Base-by-base conservation (phyloP, 2,797 vertebrate genomes). In the Premnoplex brunnescens region DNA sequence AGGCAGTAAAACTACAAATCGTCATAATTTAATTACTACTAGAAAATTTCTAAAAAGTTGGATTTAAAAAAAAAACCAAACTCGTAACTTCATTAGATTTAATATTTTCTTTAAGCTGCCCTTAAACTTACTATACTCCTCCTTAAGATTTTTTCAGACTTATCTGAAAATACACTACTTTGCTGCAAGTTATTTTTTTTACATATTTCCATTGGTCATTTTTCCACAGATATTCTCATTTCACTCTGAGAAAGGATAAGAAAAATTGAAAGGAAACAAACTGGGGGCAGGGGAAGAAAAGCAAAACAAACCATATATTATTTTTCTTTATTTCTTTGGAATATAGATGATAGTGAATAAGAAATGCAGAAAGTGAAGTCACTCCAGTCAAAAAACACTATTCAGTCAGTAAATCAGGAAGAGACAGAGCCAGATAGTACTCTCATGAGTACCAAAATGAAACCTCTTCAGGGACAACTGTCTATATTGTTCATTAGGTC, bases 381-480 rank as follows among this genome's bases (percentile, higher is more conserved):
- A 59, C 73, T 73, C 13, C 24, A 76, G 14, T 44, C 9, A 69
- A 85, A 83, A 90, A 41, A 1, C 7, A 36, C 41, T 69, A 16
- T 16, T 85, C 27, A 51, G 27, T 56, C 54, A 55, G 54, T 75
- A 81, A 82, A 78, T 87, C 62, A 73, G 39, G 36, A 85, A 58
- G 37, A 68, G 36, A 72, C 23, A 62, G 2, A 66, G 34, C 14
- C 48, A 91, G 20, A 54, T 21, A 44, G 44, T 44, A 44, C 20
- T 62, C 82, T 79, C 81, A 73, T 64, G 36, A 55, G 20, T 19
- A 89, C 15, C 43, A 64, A 85, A 46, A 79, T 21, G 22, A 88
- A 87, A 67, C 23, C 37, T 92, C 62, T 72, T 44, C 37, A 83
- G 62, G 75, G 78, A 92, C 90, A 94, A 79, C 4, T 78, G 67